Percentiles rank a stretch among this genome's conserved stretches.
phyloP scores from a whole-genome alignment of 1,140 invertebrate species.

The Telenomus remus region DNA sequence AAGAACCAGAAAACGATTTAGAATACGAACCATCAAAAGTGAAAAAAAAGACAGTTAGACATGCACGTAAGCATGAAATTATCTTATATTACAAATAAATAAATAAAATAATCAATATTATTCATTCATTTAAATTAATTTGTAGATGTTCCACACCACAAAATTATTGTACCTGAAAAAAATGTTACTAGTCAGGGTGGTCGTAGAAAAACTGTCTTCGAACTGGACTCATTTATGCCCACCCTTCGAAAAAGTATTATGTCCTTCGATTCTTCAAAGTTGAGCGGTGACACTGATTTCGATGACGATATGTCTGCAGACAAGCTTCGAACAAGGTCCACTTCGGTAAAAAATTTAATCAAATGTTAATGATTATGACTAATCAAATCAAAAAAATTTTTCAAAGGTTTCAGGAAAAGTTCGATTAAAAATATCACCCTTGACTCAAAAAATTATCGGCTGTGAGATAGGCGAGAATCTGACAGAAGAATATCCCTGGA shows the following conservation, averaged over 20 bases:
- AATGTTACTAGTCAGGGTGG: background rate
- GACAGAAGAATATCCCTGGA: constrained; percentile 85
- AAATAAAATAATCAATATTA: too few relatives aligned
- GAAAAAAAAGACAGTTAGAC: too few relatives aligned
- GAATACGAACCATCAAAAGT: too few relatives aligned
- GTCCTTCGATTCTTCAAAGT: background rate
- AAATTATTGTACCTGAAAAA: too few relatives aligned
- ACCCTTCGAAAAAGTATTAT: background rate
- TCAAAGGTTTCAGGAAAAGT: constrained; percentile 57
- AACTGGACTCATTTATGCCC: constrained; percentile 59
- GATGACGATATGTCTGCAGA: background rate
- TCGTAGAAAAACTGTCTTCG: constrained; percentile 57
- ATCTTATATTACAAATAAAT: too few relatives aligned
- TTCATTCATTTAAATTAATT: too few relatives aligned
- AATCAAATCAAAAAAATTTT: constrained; percentile 2
- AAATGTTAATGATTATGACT: background rate
- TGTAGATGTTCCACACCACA: too few relatives aligned
- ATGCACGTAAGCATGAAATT: too few relatives aligned
- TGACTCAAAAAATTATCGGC: constrained; percentile 74
- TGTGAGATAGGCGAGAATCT: constrained; percentile 77
- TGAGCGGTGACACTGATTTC: background rate
- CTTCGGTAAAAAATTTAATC: background rate
- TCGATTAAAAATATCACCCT: constrained; percentile 66
- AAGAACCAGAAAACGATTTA: too few relatives aligned
- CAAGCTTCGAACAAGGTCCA: background rate